These are phyloP conservation scores for Nasonia vitripennis DNA, from an alignment of 1,140 invertebrate genomes.

Conservation along the genomic window DNA sequence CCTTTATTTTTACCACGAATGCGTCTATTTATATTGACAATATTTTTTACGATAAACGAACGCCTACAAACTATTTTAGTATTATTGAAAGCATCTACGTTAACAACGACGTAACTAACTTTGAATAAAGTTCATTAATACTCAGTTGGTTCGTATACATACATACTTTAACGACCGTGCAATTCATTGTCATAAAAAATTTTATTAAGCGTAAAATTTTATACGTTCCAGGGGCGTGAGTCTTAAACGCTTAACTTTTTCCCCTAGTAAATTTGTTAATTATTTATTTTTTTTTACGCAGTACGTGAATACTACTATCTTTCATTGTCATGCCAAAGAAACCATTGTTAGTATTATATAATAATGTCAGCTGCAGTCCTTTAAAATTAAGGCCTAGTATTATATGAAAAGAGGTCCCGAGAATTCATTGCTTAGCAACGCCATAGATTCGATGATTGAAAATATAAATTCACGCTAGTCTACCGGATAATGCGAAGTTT, in stretches of 20 bases:
- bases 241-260: background rate
- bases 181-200: conserved; percentile 34
- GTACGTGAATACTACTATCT: conserved; percentile 46
- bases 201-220: conserved; percentile 44
- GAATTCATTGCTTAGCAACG: conserved; percentile 39
- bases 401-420: conserved; percentile 31
- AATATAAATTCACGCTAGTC: conserved; percentile 32
- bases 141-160: conserved; percentile 34
- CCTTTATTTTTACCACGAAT: conserved; percentile 1
- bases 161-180: conserved; percentile 32
- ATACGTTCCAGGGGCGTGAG: background rate
- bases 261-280: conserved; percentile 38
- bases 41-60: conserved; percentile 13
- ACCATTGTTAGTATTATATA: conserved; percentile 54
- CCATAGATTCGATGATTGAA: conserved; percentile 45
- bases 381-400: conserved; percentile 51
- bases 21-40: conserved; percentile 21
- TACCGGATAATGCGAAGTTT: conserved; percentile 27
- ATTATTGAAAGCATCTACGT: conserved; percentile 33
- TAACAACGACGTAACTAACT: conserved; percentile 5
- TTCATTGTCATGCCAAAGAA: conserved; percentile 57
- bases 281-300: conserved; percentile 45
- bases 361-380: conserved; percentile 46
- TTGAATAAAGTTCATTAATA: conserved; percentile 41
- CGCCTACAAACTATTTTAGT: conserved; percentile 2